Conservation (phyloP, 2,888 invertebrate species). For the Protonemura montana region DNA sequence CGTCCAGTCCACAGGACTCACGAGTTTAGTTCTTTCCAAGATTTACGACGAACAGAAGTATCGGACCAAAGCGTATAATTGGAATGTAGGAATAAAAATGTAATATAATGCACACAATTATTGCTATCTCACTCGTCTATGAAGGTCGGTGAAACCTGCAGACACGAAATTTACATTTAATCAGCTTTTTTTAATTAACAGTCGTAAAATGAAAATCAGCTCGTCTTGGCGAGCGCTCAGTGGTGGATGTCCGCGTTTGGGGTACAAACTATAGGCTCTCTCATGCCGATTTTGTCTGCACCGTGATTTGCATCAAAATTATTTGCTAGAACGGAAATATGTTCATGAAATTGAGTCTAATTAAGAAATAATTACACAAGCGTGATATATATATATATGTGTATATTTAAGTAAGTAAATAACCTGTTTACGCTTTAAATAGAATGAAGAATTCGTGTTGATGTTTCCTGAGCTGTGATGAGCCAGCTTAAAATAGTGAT, state of each 20-base stretch:
- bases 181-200: slow-evolving; percentile 14
- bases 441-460: neutral
- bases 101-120: slow-evolving; percentile 30
- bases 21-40: neutral
- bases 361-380: neutral
- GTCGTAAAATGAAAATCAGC: neutral
- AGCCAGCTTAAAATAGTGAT: neutral
- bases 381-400: too few relatives aligned
- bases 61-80: slow-evolving; percentile 24
- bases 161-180: slow-evolving; percentile 28
- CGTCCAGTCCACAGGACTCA: neutral
- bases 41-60: slow-evolving; percentile 18
- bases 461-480: neutral
- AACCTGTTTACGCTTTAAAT: neutral
- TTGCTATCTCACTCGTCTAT: neutral
- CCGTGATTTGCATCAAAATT: neutral
- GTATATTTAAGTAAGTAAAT: neutral
- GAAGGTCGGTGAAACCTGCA: slow-evolving; percentile 35
- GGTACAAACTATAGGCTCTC: neutral
- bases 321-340: neutral
- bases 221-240: neutral
- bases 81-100: slow-evolving; percentile 24
- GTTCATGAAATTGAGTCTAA: neutral
- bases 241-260: neutral
- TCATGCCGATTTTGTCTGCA: neutral